Conservation (phyloP, 2,113 vertebrate species). For the Campylomormyrus numenius region DNA sequence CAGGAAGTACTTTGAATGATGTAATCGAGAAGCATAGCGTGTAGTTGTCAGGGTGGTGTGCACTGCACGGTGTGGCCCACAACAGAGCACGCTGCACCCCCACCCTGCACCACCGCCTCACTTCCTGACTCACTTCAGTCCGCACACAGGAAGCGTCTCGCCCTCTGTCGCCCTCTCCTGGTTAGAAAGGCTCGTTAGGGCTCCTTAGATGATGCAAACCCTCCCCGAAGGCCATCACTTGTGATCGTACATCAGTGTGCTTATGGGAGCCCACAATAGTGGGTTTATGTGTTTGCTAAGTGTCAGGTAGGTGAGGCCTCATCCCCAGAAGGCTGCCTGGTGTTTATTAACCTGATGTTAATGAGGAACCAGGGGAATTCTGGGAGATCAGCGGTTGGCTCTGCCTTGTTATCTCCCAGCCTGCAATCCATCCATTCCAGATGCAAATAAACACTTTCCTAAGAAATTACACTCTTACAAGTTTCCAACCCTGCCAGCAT, state of each 20-base stretch:
- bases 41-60: not conserved
- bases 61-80: not conserved
- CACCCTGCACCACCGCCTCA: not conserved
- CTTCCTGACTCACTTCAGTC: conserved; percentile 2
- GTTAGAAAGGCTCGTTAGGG: not conserved
- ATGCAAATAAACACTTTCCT: conserved; percentile 45
- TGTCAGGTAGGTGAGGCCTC: conserved; percentile 34
- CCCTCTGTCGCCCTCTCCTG: not conserved
- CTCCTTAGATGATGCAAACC: not conserved
- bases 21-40: not conserved
- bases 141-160: conserved; percentile 3
- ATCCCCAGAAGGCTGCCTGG: conserved; percentile 45
- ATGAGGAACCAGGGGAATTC: conserved; percentile 61
- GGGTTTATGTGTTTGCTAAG: not conserved
- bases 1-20: not conserved
- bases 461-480: conserved; percentile 35
- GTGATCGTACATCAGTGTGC: not conserved
- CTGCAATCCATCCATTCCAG: conserved; percentile 22
- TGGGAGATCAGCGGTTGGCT: conserved; percentile 36
- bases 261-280: not conserved
- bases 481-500: not conserved
- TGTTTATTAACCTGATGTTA: conserved; percentile 63
- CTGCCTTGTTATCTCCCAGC: conserved; percentile 34
- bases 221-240: not conserved
- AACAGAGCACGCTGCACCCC: not conserved